These are phyloP conservation scores for Ornithorhynchus anatinus DNA, from an alignment of 2,113 vertebrate species.

Conservation along the genomic window DNA sequence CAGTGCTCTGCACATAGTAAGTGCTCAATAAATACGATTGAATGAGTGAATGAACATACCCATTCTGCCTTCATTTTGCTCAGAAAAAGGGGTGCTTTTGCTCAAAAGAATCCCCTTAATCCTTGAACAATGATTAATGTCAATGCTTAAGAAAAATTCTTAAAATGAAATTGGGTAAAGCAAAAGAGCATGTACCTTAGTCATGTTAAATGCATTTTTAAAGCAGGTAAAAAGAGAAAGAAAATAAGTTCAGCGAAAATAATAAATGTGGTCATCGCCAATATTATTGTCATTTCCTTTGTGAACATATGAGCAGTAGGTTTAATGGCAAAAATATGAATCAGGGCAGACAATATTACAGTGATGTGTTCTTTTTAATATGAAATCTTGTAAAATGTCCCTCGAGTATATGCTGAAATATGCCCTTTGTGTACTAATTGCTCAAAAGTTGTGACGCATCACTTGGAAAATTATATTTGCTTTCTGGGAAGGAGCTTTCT, in stretches of 20 bases:
- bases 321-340: slow-evolving; percentile 64
- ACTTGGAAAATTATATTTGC: slow-evolving; percentile 44
- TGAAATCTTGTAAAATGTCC: slow-evolving; percentile 48
- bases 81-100: slow-evolving; percentile 32
- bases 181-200: slow-evolving; percentile 54
- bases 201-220: slow-evolving; percentile 59
- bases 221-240: slow-evolving; percentile 60
- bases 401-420: slow-evolving; percentile 49
- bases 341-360: slow-evolving; percentile 57
- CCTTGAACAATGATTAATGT: slow-evolving; percentile 64
- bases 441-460: slow-evolving; percentile 46
- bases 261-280: slow-evolving; percentile 61
- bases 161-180: slow-evolving; percentile 54
- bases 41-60: too few relatives aligned
- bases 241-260: slow-evolving; percentile 63
- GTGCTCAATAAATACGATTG: too few relatives aligned
- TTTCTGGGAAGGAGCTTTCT: slow-evolving; percentile 47
- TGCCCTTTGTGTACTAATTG: slow-evolving; percentile 43
- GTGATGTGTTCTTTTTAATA: slow-evolving; percentile 66
- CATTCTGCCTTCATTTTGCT: slow-evolving; percentile 35
- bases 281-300: slow-evolving; percentile 63
- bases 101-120: slow-evolving; percentile 50
- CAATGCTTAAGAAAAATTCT: slow-evolving; percentile 64
- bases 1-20: too few relatives aligned
- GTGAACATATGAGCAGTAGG: slow-evolving; percentile 45